Conservation (phyloP, 2,888 invertebrate species). For the Panorpa germanica region DNA sequence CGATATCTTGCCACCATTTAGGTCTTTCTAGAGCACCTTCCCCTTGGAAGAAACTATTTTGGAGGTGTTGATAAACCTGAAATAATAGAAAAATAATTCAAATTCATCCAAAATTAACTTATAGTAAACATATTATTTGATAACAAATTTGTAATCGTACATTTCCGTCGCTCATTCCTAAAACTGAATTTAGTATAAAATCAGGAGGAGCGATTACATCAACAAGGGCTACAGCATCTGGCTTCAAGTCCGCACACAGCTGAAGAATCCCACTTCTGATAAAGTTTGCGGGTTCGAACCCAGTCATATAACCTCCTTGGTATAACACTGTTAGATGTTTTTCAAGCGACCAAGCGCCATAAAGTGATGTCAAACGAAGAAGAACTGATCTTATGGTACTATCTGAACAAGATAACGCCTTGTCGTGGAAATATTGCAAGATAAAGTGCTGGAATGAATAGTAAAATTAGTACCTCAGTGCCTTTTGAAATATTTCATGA, state of each 20-base stretch:
- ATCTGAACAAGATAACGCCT: slow-evolving; percentile 26
- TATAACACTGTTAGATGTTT: slow-evolving; percentile 52
- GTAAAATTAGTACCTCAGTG: too few relatives aligned
- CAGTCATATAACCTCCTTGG: slow-evolving; percentile 38
- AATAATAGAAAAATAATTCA: slow-evolving; percentile 12
- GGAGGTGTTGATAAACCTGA: slow-evolving; percentile 57
- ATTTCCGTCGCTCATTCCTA: slow-evolving; percentile 76
- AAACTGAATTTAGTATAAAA: slow-evolving; percentile 64
- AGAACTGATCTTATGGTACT: slow-evolving; percentile 29
- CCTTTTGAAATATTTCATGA: too few relatives aligned
- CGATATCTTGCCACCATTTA: slow-evolving; percentile 58
- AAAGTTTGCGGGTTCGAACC: slow-evolving; percentile 30
- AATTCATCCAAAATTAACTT: slow-evolving; percentile 2
- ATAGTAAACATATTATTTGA: too few relatives aligned
- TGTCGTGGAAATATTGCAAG: slow-evolving; percentile 25
- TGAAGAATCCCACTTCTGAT: slow-evolving; percentile 48
- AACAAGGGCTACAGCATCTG: slow-evolving; percentile 57
- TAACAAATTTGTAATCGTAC: slow-evolving; percentile 34
- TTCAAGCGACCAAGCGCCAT: slow-evolving; percentile 41
- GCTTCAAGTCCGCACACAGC: slow-evolving; percentile 39
- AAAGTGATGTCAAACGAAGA: slow-evolving; percentile 33
- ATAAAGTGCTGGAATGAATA: slow-evolving; percentile 8
- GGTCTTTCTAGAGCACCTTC: slow-evolving; percentile 50
- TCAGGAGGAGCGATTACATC: slow-evolving; percentile 80
- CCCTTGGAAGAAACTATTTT: slow-evolving; percentile 39